Evolutionary conservation across 1,140 invertebrate species (phyloP).

Genomic region (Stratiolaelaps scimitus): DNA sequence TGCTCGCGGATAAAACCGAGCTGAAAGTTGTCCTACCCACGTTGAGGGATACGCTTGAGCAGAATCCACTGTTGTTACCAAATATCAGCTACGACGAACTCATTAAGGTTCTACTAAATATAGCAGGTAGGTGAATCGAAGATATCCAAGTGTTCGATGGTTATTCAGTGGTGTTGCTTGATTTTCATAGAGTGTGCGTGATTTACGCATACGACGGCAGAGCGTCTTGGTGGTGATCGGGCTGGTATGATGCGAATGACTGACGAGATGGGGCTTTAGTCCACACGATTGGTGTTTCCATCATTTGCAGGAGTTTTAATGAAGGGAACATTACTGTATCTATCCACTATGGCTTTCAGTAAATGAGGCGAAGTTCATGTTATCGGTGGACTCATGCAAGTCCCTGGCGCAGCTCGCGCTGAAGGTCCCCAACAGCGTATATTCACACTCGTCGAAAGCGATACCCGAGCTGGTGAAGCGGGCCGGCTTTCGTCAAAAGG

Average conservation of each 20-base stretch:
- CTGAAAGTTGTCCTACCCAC: background rate
- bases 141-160: too few species aligned
- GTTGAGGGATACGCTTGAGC: conserved; percentile 4
- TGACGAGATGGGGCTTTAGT: too few species aligned
- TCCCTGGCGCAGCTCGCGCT: background rate
- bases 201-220: too few species aligned
- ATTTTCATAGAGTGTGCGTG: too few species aligned
- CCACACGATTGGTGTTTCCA: too few species aligned
- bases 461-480: conserved; percentile 22
- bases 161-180: too few species aligned
- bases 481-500: conserved; percentile 7
- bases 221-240: too few species aligned
- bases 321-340: too few species aligned
- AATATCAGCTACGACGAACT: conserved; percentile 1
- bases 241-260: too few species aligned
- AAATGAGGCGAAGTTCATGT: conserved; percentile 24
- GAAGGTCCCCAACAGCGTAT: conserved; percentile 3
- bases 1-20: conserved; percentile 14
- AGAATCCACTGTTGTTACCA: background rate
- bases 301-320: too few species aligned
- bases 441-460: background rate
- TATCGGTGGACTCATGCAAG: conserved; percentile 11
- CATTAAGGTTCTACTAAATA: conserved; percentile 21
- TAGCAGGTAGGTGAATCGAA: conserved; percentile 5
- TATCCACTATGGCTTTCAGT: background rate